Evolutionary conservation across 2,888 invertebrate genomes (phyloP), one percentile per base, ranked within the genome.

Genomic region (Toxonevra muliebris): DNA sequence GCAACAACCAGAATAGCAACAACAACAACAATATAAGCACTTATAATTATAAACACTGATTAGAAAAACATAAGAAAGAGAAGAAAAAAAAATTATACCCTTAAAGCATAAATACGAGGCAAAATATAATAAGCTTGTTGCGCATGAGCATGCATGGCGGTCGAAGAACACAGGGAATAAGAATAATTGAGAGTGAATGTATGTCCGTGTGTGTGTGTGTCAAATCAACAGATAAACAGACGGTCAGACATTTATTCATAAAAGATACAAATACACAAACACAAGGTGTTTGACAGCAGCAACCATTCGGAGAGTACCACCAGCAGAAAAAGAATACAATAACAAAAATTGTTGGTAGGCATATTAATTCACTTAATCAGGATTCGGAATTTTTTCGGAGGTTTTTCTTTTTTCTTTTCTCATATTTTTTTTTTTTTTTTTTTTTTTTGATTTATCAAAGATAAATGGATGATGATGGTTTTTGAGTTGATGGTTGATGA

Each of bases 351-450:
- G 13, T 30, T 53, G 53, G 53, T 19, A 58, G 67, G 62, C 64
- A 68, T 58, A 76, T 76, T 74, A 77, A 77, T 78, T 74, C 74
- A 79, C 75, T 77, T 78, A 78, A 80, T 78, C 77, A 80, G 79
- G 78, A 76, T 78, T 76, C 76, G 73, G 42, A 41, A 66, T 57
- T 55, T 62, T 53, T 53, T 15, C 2, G 19, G 53, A 5, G 12
- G n/a, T n/a, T n/a, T 30, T 30, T 30, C 3, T 7, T 30, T 30
- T 30, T 30, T 30, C 30, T 4, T 30, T 30, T 30, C 30, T 43
- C 76, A 76, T 74, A 72, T 30, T 2, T 7, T 30, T 30, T 30
- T 30, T 30, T 7, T 4, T 30, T 30, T 30, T 7, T 40, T 60
- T 15, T 7, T 19, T 48, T 48, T 20, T 45, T 45, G 19, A 17